Percentiles rank a stretch among this genome's conserved stretches.
Conservation (phyloP, 2,888 invertebrate species). For the Caenorhabditis sp. region DNA sequence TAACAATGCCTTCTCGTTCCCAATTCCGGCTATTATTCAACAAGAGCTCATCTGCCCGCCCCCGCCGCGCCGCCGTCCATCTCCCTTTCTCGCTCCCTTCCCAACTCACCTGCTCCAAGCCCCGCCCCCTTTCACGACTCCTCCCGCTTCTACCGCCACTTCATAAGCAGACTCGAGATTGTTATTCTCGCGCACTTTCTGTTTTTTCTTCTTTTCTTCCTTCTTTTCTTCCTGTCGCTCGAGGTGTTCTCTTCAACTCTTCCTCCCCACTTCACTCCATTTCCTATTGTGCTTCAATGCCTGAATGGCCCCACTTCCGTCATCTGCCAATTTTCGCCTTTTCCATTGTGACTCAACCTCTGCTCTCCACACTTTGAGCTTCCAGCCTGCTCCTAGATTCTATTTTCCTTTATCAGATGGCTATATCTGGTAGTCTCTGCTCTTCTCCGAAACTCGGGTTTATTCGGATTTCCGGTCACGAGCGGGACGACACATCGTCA, state of each 20-base stretch:
- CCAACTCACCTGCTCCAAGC: conserved; percentile 2
- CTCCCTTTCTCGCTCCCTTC: no score
- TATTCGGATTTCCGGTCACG: conserved; percentile 50
- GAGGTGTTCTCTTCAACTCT: conserved; percentile 34
- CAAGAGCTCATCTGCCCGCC: not conserved
- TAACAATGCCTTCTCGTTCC: not conserved
- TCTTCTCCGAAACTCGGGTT: conserved; percentile 1
- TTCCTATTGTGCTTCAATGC: conserved; percentile 21
- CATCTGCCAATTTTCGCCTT: not conserved
- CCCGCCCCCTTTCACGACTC: conserved; percentile 14
- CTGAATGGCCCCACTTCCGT: conserved; percentile 32
- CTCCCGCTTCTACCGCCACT: not conserved
- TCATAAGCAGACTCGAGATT: conserved; percentile 36
- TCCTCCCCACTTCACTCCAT: conserved; percentile 16
- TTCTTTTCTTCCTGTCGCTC: no score
- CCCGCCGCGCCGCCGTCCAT: not conserved
- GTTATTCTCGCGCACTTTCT: conserved; percentile 36
- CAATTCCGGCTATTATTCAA: not conserved
- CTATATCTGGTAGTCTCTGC: conserved; percentile 2
- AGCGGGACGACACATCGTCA: conserved; percentile 1
- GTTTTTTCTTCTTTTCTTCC: conserved; percentile 7
- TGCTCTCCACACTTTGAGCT: not conserved
- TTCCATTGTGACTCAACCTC: conserved; percentile 27
- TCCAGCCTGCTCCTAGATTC: conserved; percentile 9
- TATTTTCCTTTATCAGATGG: not conserved